These are phyloP conservation scores for Drosophila neonasuta DNA, from an alignment of 2,888 invertebrate species.

Conservation along the genomic window DNA sequence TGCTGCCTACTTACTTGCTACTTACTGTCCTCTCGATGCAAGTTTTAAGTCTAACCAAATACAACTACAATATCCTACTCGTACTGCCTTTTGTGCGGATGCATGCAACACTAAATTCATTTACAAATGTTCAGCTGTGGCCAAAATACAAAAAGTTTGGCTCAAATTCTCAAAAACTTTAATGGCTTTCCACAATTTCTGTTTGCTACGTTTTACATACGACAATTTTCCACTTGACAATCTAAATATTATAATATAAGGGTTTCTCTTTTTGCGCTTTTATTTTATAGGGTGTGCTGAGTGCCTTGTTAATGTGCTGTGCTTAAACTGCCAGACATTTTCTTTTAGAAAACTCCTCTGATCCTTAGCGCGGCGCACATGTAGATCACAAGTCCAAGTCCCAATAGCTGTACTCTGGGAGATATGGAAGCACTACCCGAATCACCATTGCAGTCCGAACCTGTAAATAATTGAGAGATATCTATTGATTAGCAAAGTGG, in stretches of 20 bases:
- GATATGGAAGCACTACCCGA: conserved; percentile 71
- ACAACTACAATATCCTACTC: conserved; percentile 40
- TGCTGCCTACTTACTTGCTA: conserved; percentile 11
- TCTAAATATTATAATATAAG: conserved; percentile 58
- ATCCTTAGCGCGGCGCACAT: conserved; percentile 47
- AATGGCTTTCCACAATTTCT: conserved; percentile 42
- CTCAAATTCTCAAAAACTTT: conserved; percentile 46
- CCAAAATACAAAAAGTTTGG: conserved; percentile 49
- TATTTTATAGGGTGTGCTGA: conserved; percentile 32
- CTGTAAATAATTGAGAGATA: conserved; percentile 52
- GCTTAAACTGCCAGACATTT: conserved; percentile 44
- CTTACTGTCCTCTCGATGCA: conserved; percentile 21
- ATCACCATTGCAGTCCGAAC: conserved; percentile 66
- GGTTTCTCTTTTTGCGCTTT: conserved; percentile 14
- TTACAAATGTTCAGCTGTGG: conserved; percentile 68
- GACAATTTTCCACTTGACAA: conserved; percentile 30
- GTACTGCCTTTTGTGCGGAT: conserved; percentile 45
- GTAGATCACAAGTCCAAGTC: conserved; percentile 53
- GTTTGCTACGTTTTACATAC: conserved; percentile 35
- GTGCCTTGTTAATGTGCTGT: conserved; percentile 33
- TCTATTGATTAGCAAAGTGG: conserved; percentile 14
- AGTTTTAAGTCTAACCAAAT: conserved; percentile 32
- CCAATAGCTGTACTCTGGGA: conserved; percentile 51
- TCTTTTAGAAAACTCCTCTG: conserved; percentile 70
- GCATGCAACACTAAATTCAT: conserved; percentile 67